A percentile compares a stretch with the other conserved stretches of the same genome.
phyloP scores from a whole-genome alignment of 2,888 invertebrate genomes.

The Gymnocheta viridis region DNA sequence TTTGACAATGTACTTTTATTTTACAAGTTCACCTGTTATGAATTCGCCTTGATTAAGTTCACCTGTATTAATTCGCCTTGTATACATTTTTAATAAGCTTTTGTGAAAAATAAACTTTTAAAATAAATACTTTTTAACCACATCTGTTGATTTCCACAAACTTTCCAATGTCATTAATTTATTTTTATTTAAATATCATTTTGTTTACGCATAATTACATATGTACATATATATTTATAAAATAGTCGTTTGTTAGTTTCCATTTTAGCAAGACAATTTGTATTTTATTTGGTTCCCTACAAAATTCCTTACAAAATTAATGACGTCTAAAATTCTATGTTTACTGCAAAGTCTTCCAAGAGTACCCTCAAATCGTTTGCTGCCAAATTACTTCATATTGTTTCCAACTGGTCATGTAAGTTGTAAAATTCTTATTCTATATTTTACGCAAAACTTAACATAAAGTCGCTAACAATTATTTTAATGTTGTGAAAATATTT shows the following conservation, averaged over 20 bases:
- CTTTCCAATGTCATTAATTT: background rate
- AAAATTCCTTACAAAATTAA: background rate
- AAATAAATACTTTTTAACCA: background rate
- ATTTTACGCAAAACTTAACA: background rate
- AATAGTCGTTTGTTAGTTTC: no score
- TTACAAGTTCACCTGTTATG: no score
- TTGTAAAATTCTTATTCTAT: background rate
- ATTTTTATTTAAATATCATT: background rate
- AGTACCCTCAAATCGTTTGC: background rate
- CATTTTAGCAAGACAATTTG: no score
- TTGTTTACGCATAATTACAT: background rate
- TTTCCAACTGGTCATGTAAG: conserved; percentile 18
- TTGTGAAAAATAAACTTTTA: background rate
- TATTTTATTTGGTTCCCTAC: background rate
- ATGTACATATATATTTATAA: no score
- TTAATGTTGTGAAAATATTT: no score
- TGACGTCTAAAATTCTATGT: conserved; percentile 4
- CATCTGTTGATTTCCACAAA: background rate
- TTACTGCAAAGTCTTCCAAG: background rate
- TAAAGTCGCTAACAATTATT: no score
- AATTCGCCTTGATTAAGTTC: no score
- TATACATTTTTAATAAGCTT: background rate
- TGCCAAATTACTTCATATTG: background rate
- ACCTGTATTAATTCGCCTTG: no score
- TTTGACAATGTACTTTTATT: no score